These are phyloP conservation scores for Hemistola chrysoprasaria DNA, from an alignment of 2,888 invertebrate genomes.

Conservation along the genomic window DNA sequence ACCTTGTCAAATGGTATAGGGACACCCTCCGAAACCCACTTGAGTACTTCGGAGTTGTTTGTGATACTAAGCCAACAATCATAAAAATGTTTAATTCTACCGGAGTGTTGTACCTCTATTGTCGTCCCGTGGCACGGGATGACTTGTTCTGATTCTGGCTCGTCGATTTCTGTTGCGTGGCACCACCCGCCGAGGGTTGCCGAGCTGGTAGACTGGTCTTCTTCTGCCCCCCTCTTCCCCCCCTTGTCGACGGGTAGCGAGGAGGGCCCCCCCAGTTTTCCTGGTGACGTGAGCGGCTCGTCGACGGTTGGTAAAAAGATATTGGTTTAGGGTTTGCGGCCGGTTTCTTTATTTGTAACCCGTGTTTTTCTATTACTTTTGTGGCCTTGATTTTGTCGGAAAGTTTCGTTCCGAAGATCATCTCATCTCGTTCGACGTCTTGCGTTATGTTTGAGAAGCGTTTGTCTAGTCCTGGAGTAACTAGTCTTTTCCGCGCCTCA, in stretches of 20 bases:
- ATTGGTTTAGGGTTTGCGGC: not conserved
- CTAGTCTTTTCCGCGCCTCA: not conserved
- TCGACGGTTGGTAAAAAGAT: not conserved
- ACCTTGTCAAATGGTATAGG: not conserved
- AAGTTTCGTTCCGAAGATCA: not conserved
- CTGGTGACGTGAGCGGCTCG: not conserved
- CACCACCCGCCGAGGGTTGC: not conserved
- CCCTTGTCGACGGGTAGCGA: not conserved
- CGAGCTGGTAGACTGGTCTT: not conserved
- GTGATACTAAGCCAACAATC: not conserved
- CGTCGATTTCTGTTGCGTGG: not conserved
- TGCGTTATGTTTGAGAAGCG: not conserved
- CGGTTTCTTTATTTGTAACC: not conserved
- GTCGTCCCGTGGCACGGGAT: not conserved
- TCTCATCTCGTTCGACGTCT: not conserved
- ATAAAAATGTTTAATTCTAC: not conserved
- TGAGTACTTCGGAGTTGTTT: not conserved
- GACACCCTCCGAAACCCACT: not conserved
- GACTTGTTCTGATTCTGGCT: not conserved
- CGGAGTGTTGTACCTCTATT: not conserved
- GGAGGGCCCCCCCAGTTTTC: conserved; percentile 3
- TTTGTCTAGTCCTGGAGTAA: not conserved
- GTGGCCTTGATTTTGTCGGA: not conserved
- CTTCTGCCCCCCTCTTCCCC: not conserved
- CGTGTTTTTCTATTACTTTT: not conserved